phyloP scores from a whole-genome alignment of 2,113 vertebrate species.

The Petroica traversi region DNA sequence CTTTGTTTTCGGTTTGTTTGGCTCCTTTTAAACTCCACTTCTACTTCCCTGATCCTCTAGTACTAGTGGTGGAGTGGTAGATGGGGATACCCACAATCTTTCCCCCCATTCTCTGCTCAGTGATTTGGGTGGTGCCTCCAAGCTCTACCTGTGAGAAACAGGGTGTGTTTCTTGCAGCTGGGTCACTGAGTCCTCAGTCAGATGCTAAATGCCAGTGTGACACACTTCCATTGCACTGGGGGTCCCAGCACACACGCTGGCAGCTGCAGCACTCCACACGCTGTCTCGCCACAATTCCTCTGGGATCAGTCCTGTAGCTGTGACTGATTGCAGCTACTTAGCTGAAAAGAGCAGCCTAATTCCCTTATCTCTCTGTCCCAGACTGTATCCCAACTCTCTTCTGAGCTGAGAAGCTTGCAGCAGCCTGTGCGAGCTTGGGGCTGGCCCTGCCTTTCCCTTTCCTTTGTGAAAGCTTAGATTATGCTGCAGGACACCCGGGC shows the following conservation, averaged over 20 bases:
- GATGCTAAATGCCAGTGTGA: background rate
- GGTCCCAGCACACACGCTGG: background rate
- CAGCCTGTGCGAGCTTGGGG: background rate
- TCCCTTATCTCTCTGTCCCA: conserved; percentile 62
- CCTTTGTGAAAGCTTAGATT: conserved; percentile 37
- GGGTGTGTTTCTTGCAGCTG: background rate
- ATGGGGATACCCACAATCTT: background rate
- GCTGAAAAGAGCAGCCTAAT: conserved; percentile 53
- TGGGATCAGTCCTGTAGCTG: conserved; percentile 19
- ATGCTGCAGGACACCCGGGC: background rate
- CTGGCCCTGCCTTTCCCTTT: background rate
- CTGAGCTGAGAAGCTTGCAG: conserved; percentile 21
- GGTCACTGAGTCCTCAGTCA: background rate
- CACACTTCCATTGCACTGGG: background rate
- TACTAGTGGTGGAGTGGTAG: background rate
- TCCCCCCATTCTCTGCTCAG: fast-evolving
- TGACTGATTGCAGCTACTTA: conserved; percentile 56
- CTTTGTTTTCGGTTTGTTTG: background rate
- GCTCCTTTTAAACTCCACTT: background rate
- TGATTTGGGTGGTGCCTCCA: background rate
- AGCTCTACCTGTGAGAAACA: background rate
- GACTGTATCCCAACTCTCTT: background rate
- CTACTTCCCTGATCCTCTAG: background rate
- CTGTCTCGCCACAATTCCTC: background rate
- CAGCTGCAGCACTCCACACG: background rate